Percentiles rank a stretch among this genome's conserved stretches.
phyloP scores from a whole-genome alignment of 2,113 vertebrate species.

The Petaurus breviceps region DNA sequence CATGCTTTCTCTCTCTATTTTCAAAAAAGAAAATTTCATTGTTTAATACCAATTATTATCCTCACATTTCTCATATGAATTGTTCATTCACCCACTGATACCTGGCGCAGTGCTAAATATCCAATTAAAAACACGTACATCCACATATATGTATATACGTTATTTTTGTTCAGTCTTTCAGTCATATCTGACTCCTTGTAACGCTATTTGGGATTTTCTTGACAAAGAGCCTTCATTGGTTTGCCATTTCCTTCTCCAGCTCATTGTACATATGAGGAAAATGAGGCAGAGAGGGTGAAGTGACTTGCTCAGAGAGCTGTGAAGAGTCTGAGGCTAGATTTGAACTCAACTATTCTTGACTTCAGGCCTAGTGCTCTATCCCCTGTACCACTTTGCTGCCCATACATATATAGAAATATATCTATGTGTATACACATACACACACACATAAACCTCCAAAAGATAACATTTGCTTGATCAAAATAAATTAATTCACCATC shows the following conservation, averaged over 20 bases:
- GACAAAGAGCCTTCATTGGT: no score
- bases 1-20: background rate
- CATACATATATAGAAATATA: background rate
- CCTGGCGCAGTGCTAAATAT: no score
- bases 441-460: no score
- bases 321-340: background rate
- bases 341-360: background rate
- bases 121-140: no score
- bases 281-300: no score
- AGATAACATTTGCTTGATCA: background rate
- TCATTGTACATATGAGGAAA: no score
- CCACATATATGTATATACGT: no score
- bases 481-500: background rate
- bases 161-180: no score
- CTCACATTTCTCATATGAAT: background rate
- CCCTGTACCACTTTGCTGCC: background rate
- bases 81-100: background rate
- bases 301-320: background rate
- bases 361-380: background rate
- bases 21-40: background rate
- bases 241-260: no score
- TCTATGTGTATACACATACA: no score
- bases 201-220: no score
- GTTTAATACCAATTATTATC: background rate
- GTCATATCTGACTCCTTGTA: no score